Percentiles rank a stretch among this genome's conserved stretches.
Evolutionary conservation across 2,888 invertebrate genomes (phyloP).

Genomic region (Nomada fabriciana): DNA sequence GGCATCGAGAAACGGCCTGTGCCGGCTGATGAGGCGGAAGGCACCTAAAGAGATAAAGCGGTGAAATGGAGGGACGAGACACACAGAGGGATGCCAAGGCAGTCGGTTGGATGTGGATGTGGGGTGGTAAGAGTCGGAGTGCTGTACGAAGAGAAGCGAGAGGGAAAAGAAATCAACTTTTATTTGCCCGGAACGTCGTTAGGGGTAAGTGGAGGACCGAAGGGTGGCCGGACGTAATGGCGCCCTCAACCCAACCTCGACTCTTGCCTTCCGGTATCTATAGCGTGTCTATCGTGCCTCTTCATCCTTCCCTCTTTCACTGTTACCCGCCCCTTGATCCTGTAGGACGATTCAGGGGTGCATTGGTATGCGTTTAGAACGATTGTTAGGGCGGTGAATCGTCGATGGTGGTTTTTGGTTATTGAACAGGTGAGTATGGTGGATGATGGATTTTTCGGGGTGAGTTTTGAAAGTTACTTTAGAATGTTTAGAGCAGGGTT

Average conservation of each 20-base stretch:
- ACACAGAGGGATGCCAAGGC: slow-evolving; percentile 54
- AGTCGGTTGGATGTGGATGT: slow-evolving; percentile 40
- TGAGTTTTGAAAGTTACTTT: too few species aligned
- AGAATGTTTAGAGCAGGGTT: too few species aligned
- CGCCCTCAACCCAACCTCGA: slow-evolving; percentile 75
- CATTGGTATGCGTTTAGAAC: neutral
- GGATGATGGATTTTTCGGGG: too few species aligned
- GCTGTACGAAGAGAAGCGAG: slow-evolving; percentile 56
- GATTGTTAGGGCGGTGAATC: neutral
- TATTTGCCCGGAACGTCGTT: slow-evolving; percentile 79
- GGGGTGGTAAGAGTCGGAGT: slow-evolving; percentile 50
- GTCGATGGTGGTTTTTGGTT: neutral
- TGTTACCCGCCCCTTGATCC: slow-evolving; percentile 22
- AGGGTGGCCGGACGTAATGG: slow-evolving; percentile 80
- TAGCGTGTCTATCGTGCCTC: slow-evolving; percentile 71
- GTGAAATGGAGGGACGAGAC: slow-evolving; percentile 65
- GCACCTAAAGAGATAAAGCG: slow-evolving; percentile 73
- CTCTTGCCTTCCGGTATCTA: slow-evolving; percentile 75
- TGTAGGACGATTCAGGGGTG: slow-evolving; percentile 29
- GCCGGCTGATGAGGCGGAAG: slow-evolving; percentile 72
- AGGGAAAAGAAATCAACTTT: slow-evolving; percentile 77
- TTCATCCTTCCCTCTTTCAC: slow-evolving; percentile 61
- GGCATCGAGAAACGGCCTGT: slow-evolving; percentile 59
- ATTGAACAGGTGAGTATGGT: neutral
- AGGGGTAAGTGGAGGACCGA: slow-evolving; percentile 77